These are phyloP conservation scores for Microtus oregoni DNA, from an alignment of 2,113 vertebrate species.

Conservation along the genomic window DNA sequence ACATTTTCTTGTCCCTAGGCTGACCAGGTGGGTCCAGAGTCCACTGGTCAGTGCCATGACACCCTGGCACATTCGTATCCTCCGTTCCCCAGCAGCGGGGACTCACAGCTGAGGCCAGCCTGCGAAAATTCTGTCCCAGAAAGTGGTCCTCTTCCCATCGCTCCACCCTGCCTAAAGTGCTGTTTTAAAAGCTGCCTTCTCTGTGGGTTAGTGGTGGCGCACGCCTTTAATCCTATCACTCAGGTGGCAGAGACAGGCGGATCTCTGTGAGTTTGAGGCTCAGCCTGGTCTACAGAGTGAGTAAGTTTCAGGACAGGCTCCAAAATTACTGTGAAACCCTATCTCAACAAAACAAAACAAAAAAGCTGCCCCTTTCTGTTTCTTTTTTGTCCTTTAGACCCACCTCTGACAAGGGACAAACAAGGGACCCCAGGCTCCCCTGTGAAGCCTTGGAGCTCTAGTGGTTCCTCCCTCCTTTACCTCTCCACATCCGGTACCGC, in stretches of 20 bases:
- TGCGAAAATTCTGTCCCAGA: not conserved
- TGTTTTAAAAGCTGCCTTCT: not conserved
- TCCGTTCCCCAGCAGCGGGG: not conserved
- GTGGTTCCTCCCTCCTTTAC: not conserved
- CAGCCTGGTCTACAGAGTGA: no score
- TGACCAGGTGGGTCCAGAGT: not conserved
- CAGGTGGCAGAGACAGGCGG: no score
- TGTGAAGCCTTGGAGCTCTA: not conserved
- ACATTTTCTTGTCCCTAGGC: not conserved
- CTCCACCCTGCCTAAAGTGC: not conserved
- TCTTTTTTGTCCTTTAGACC: not conserved
- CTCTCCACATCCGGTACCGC: no score
- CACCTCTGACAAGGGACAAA: not conserved
- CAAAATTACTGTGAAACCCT: no score
- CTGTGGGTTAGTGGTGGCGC: no score
- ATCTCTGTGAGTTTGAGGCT: no score
- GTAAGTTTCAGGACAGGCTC: no score
- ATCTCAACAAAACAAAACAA: no score
- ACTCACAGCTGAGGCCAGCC: not conserved
- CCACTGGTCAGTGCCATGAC: rapidly evolving
- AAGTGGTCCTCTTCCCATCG: not conserved
- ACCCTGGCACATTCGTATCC: no score
- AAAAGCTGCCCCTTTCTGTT: not conserved
- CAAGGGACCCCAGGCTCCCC: not conserved
- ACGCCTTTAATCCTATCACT: no score